Base-by-base conservation (phyloP, 2,113 vertebrate genomes). In the Rhinolophus ferrumequinum region DNA sequence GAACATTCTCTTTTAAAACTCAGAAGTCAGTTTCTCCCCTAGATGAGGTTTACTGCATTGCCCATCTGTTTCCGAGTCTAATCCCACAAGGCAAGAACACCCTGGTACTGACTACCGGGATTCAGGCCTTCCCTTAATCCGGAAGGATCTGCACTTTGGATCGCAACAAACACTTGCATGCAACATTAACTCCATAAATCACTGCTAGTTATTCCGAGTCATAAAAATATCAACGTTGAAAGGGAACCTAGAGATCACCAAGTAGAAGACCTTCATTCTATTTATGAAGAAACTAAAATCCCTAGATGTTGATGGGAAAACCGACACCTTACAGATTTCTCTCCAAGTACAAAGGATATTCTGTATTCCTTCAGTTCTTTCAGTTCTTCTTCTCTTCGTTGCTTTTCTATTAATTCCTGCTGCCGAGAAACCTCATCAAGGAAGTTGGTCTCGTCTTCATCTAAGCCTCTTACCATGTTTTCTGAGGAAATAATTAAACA, bases 391-490 rank as follows among this genome's bases (percentile, higher is more conserved):
- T 99, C 99, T 97, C 99, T 99, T 82, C 99, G 98, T n/a, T 99
- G 99, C 97, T 99, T 99, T 98, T 99, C 99, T 82, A 99, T 98
- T 85, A 99, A 98, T 85, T 98, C 98, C 97, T 99, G 99, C 98
- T 99, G 99, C 97, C 99, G 99, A 98, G 99, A 99, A 97, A 99
- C 99, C 98, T 99, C 99, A 88, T 99, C 99, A 97, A 99, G 99
- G 98, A 99, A 99, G 98, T 99, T 99, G 3, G 98, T 98, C 98
- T 99, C 99, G 79, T 99, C 99, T 98, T 99, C 99, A 47, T 99
- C 99, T 98, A 99, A 99, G 95, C 99, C 99, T 98, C 99, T 99
- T 84, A 99, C 99, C 99, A 99, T 99, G 97, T 99, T 99, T 98
- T 99, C 99, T 99, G 99, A 93, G 95, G 58, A 97, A 95, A 97